Conservation (phyloP, 1,140 invertebrate genomes). For the Zaprionus tsacasi region DNA sequence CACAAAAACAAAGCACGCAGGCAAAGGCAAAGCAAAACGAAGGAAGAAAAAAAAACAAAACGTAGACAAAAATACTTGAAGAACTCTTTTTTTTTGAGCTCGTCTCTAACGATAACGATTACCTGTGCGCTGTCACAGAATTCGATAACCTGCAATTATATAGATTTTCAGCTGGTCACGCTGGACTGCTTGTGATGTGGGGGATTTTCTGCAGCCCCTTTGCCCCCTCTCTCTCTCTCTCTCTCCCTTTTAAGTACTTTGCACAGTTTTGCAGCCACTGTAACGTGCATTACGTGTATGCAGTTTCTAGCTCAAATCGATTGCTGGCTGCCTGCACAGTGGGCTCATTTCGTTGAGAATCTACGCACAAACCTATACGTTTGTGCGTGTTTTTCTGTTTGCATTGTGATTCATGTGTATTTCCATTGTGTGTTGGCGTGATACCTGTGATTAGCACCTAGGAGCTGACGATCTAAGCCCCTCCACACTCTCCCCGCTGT, state of each 20-base stretch:
- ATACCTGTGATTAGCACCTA: slow-evolving; percentile 59
- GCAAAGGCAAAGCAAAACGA: background rate
- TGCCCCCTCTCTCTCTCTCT: background rate
- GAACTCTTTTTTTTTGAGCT: background rate
- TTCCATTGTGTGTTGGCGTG: background rate
- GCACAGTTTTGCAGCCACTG: background rate
- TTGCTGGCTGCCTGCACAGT: background rate
- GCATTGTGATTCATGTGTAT: slow-evolving; percentile 23
- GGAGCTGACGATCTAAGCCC: background rate
- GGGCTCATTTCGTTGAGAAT: background rate
- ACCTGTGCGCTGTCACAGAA: too few relatives aligned
- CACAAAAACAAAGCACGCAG: slow-evolving; percentile 8
- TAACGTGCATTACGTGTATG: background rate
- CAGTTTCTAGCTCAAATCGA: background rate
- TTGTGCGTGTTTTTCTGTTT: slow-evolving; percentile 11
- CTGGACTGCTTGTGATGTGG: slow-evolving; percentile 29
- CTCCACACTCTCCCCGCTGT: background rate
- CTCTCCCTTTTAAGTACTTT: background rate
- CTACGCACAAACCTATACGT: background rate
- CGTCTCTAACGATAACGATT: background rate
- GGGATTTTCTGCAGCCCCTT: slow-evolving; percentile 35
- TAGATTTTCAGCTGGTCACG: slow-evolving; percentile 50
- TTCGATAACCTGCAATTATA: slow-evolving; percentile 1
- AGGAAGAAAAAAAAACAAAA: background rate
- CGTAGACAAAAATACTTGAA: background rate